These are phyloP conservation scores for Centroberyx gerrardi DNA, from an alignment of 2,797 vertebrate species.

Conservation along the genomic window DNA sequence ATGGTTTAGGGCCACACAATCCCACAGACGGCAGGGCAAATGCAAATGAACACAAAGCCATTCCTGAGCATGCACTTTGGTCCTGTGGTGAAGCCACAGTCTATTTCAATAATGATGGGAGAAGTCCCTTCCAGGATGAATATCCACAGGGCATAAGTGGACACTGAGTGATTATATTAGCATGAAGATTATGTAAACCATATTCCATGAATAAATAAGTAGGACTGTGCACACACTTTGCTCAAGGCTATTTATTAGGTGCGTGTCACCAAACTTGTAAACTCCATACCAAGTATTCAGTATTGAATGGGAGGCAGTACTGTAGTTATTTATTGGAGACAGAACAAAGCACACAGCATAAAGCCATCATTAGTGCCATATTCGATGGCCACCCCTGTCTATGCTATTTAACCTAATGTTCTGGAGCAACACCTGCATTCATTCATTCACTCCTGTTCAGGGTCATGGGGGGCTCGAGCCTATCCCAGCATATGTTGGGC, in stretches of 20 bases:
- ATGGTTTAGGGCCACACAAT: constrained; percentile 32
- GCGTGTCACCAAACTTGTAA: constrained; percentile 54
- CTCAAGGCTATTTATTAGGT: constrained; percentile 65
- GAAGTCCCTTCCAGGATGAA: constrained; percentile 36
- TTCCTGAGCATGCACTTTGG: constrained; percentile 31
- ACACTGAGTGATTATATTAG: constrained; percentile 72
- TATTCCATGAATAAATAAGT: constrained; percentile 68
- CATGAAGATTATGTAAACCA: constrained; percentile 63
- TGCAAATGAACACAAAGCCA: constrained; percentile 62
- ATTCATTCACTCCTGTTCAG: constrained; percentile 20
- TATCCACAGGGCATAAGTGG: constrained; percentile 55
- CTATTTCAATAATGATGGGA: constrained; percentile 42
- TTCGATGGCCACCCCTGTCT: constrained; percentile 44
- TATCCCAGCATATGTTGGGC: not conserved
- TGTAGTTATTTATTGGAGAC: constrained; percentile 39
- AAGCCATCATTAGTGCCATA: constrained; percentile 40
- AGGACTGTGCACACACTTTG: constrained; percentile 43
- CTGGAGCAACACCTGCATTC: constrained; percentile 38
- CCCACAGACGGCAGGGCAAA: constrained; percentile 28
- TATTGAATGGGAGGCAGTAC: constrained; percentile 17
- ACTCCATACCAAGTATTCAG: constrained; percentile 30
- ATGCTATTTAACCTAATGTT: constrained; percentile 51
- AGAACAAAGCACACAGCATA: constrained; percentile 36
- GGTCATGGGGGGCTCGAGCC: constrained; percentile 14
- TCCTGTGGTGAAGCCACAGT: constrained; percentile 52